These are phyloP conservation scores for Hippocampus zosterae DNA, from an alignment of 2,113 vertebrate species.

Conservation along the genomic window DNA sequence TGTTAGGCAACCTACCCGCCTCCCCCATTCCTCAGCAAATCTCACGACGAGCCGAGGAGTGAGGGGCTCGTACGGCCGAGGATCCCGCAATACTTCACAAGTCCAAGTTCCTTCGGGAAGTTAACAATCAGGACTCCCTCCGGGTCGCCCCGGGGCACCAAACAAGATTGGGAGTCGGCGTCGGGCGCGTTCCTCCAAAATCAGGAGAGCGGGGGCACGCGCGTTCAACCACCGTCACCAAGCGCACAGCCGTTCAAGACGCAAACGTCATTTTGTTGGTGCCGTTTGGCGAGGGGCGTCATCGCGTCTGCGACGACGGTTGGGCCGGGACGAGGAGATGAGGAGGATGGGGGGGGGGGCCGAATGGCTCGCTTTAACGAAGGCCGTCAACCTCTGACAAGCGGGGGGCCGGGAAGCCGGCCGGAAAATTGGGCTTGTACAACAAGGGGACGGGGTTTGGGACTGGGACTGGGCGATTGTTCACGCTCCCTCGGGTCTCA, in stretches of 20 bases:
- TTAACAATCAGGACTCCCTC: no score
- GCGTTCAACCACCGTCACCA: no score
- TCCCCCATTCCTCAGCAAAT: conserved; percentile 46
- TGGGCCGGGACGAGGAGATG: not conserved
- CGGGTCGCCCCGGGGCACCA: no score
- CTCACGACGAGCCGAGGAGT: conserved; percentile 42
- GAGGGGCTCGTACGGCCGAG: conserved; percentile 27
- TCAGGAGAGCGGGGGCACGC: no score
- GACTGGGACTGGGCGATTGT: no score
- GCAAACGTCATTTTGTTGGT: no score
- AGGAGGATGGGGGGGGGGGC: conserved; percentile 16
- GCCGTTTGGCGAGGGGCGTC: no score
- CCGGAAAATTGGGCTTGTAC: conserved; percentile 82
- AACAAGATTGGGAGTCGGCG: no score
- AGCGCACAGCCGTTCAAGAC: no score
- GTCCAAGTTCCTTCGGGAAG: no score
- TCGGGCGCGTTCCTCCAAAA: no score
- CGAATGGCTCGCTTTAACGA: conserved; percentile 79
- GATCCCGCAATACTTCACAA: not conserved
- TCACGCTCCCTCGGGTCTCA: conserved; percentile 90
- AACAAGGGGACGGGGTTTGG: conserved; percentile 87
- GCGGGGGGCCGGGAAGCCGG: conserved; percentile 58
- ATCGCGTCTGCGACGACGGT: no score
- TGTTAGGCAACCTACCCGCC: conserved; percentile 36
- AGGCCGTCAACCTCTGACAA: conserved; percentile 65